A percentile compares a stretch with the other conserved stretches of the same genome.
These are phyloP conservation scores for Blastobasis adustella DNA, from an alignment of 2,888 invertebrate species.

Conservation along the genomic window DNA sequence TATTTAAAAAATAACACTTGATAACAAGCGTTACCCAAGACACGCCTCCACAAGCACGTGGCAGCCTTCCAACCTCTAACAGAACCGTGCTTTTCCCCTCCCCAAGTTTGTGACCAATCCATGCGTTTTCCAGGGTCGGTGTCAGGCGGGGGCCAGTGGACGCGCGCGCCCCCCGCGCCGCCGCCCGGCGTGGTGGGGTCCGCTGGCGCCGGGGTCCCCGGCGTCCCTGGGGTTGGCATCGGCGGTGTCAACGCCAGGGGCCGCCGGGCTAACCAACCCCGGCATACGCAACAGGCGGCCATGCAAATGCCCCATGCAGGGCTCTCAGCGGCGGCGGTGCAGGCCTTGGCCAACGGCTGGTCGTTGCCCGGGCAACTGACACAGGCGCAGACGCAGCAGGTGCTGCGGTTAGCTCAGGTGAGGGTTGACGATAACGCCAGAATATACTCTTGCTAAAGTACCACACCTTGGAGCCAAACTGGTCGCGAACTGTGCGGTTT, in stretches of 20 bases:
- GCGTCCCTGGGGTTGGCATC: conserved; percentile 25
- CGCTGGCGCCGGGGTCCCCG: conserved; percentile 32
- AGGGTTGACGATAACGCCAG: neutral
- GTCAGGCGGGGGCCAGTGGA: conserved; percentile 82
- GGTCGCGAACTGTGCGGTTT: too few species aligned
- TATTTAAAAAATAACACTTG: too few species aligned
- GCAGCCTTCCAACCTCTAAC: too few species aligned
- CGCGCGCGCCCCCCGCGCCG: conserved; percentile 83
- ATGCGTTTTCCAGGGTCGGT: conserved; percentile 37
- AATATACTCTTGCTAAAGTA: too few species aligned
- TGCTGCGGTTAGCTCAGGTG: conserved; percentile 67
- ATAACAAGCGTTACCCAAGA: too few species aligned
- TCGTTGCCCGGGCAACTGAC: conserved; percentile 51
- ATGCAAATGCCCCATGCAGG: conserved; percentile 62
- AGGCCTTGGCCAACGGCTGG: conserved; percentile 58
- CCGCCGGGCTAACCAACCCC: conserved; percentile 41
- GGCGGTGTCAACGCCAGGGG: conserved; percentile 50
- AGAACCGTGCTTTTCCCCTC: neutral
- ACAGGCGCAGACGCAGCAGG: conserved; percentile 68
- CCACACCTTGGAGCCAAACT: too few species aligned
- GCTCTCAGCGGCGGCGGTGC: conserved; percentile 56
- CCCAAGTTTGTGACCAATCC: neutral
- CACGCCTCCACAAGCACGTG: too few species aligned
- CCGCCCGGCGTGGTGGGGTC: conserved; percentile 63
- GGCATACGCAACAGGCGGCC: conserved; percentile 40